These are phyloP conservation scores for Drosophila nigromelanica DNA, from an alignment of 1,140 invertebrate genomes.

Conservation along the genomic window DNA sequence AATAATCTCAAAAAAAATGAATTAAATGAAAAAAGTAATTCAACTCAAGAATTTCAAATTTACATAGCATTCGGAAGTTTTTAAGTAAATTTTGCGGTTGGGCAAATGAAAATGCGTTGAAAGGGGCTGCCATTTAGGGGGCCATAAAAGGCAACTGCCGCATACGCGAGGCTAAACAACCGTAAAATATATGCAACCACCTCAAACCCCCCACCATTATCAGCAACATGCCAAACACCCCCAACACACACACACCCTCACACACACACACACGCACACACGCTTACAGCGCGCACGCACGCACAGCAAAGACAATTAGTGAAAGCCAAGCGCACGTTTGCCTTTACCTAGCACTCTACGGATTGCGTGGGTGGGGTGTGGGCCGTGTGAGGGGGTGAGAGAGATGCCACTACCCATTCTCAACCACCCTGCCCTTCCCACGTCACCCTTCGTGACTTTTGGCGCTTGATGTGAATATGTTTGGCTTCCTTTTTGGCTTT, in stretches of 20 bases:
- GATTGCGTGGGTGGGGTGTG: not conserved
- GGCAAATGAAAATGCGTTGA: slow-evolving; percentile 6
- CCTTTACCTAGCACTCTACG: slow-evolving; percentile 15
- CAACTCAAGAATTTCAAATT: slow-evolving; percentile 44
- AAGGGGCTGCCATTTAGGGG: slow-evolving; percentile 50
- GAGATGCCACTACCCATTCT: not conserved
- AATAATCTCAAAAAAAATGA: slow-evolving; percentile 17
- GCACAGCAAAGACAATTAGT: slow-evolving; percentile 79
- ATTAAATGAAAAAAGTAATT: not conserved
- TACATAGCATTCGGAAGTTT: slow-evolving; percentile 61
- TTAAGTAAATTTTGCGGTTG: slow-evolving; percentile 53
- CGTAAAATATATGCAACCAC: slow-evolving; percentile 74
- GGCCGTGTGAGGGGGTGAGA: not conserved
- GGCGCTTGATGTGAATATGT: slow-evolving; percentile 61
- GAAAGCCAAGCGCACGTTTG: slow-evolving; percentile 60
- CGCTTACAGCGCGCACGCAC: slow-evolving; percentile 39
- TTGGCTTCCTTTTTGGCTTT: slow-evolving; percentile 56
- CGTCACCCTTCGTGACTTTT: slow-evolving; percentile 71
- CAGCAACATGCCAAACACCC: not conserved
- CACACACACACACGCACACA: slow-evolving; percentile 10
- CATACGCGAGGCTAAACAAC: slow-evolving; percentile 78
- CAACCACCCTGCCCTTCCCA: not conserved
- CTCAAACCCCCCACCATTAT: slow-evolving; percentile 9
- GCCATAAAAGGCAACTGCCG: slow-evolving; percentile 74
- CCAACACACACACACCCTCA: slow-evolving; percentile 10